phyloP scores from a whole-genome alignment of 2,888 invertebrate species.

The Strigamia maritima region DNA sequence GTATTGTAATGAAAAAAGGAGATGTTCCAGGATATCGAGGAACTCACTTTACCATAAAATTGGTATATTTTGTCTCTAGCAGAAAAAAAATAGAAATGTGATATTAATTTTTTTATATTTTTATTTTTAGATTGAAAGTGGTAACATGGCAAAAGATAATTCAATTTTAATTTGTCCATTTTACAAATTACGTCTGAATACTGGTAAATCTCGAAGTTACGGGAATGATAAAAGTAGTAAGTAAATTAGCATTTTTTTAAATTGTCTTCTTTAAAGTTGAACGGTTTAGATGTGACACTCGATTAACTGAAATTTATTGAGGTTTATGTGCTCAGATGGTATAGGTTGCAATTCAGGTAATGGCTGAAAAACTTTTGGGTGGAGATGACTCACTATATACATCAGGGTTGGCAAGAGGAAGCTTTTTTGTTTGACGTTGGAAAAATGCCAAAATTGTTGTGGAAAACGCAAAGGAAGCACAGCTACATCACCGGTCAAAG shows the following conservation, averaged over 20 bases:
- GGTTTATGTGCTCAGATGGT: slow-evolving; percentile 22
- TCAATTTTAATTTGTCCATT: background rate
- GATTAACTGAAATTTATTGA: background rate
- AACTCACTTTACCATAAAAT: background rate
- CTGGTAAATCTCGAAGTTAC: background rate
- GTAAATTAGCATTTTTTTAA: background rate
- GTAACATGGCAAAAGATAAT: background rate
- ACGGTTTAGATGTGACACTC: background rate
- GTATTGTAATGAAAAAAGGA: background rate
- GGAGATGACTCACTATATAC: slow-evolving; percentile 27
- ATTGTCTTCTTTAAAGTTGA: background rate
- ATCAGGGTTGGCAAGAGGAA: slow-evolving; percentile 34
- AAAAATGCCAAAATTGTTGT: slow-evolving; percentile 30
- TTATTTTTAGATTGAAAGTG: background rate
- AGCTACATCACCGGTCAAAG: background rate
- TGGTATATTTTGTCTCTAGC: background rate
- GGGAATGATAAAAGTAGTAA: background rate
- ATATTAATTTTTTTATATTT: background rate
- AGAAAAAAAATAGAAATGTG: background rate
- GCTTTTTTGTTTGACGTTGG: slow-evolving; percentile 1
- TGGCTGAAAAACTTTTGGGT: slow-evolving; percentile 34
- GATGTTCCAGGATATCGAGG: background rate
- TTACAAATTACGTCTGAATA: background rate
- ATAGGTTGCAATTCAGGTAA: slow-evolving; percentile 5
- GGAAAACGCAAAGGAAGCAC: slow-evolving; percentile 9